Evolutionary conservation across 2,113 vertebrate species (phyloP).

Genomic region (Sebastes fasciatus): DNA sequence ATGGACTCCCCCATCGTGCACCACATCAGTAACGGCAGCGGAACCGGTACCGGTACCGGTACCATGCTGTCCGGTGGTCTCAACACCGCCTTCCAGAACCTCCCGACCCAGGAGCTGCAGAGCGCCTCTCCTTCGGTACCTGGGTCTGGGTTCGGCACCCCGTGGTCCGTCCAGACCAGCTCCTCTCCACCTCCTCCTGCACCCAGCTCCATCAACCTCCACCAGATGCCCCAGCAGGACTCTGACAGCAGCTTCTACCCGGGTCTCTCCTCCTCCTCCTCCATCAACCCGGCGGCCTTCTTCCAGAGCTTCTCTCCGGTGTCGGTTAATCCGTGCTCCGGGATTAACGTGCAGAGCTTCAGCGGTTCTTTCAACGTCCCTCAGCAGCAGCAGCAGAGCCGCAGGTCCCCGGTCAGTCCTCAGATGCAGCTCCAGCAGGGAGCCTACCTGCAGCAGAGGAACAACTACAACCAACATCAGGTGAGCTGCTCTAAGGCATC

Average conservation of each 20-base stretch:
- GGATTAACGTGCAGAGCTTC: constrained; percentile 88
- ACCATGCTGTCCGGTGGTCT: constrained; percentile 88
- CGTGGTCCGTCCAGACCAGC: constrained; percentile 95
- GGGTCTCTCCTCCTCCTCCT: constrained; percentile 87
- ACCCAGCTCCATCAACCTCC: constrained; percentile 78
- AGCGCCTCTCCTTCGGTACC: constrained; percentile 45
- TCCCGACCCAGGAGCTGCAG: constrained; percentile 90
- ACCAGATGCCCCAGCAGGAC: constrained; percentile 88
- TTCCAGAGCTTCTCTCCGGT: constrained; percentile 94
- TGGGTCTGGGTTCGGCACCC: constrained; percentile 92
- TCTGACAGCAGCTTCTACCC: constrained; percentile 93
- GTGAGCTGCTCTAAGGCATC: constrained; percentile 75
- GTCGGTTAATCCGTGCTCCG: constrained; percentile 90
- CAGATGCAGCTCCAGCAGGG: constrained; percentile 91
- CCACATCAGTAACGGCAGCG: constrained; percentile 80
- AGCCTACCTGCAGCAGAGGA: constrained; percentile 92
- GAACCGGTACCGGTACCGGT: constrained; percentile 58
- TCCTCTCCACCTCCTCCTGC: constrained; percentile 88
- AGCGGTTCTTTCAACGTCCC: constrained; percentile 90
- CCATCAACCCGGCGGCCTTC: constrained; percentile 95
- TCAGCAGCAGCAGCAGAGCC: constrained; percentile 89
- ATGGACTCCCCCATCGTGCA: constrained; percentile 90
- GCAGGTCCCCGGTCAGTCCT: constrained; percentile 92
- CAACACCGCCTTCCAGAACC: constrained; percentile 88
- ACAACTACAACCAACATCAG: constrained; percentile 96